A percentile compares a stretch with the other conserved stretches of the same genome.
Conservation (phyloP, 2,113 vertebrate species). For the Datnioides undecimradiatus region DNA sequence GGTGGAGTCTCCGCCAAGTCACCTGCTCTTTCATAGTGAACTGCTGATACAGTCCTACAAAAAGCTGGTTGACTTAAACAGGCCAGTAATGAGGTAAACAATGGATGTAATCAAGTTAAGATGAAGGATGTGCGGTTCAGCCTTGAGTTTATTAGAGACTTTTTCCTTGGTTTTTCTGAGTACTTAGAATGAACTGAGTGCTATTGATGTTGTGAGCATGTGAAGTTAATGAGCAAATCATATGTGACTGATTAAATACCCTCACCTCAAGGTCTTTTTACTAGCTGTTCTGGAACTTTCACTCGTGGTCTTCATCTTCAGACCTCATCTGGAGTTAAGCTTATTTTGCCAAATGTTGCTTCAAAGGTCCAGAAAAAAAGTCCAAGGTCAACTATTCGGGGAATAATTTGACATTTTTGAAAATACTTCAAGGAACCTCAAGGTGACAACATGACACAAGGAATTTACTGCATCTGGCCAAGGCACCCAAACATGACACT, state of each 20-base stretch:
- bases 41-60: not conserved
- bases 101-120: not conserved
- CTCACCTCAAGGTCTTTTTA: not conserved
- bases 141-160: not conserved
- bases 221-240: not conserved
- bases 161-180: not conserved
- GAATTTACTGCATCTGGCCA: not conserved
- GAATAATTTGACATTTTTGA: not conserved
- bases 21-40: constrained; percentile 23
- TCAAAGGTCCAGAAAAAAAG: not conserved
- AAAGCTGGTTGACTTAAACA: not conserved
- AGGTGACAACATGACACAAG: not conserved
- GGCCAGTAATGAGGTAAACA: not conserved
- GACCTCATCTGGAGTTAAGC: not conserved
- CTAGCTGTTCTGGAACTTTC: not conserved
- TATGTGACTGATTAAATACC: not conserved
- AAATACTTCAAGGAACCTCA: not conserved
- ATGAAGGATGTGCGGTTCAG: not conserved
- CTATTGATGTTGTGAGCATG: not conserved
- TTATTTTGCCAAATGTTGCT: not conserved
- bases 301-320: not conserved
- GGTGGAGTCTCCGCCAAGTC: constrained; percentile 55
- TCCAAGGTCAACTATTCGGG: not conserved
- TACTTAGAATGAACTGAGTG: not conserved
- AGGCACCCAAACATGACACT: no score